Conservation (phyloP, 1,140 invertebrate genomes). For the Melanaphis sacchari region DNA sequence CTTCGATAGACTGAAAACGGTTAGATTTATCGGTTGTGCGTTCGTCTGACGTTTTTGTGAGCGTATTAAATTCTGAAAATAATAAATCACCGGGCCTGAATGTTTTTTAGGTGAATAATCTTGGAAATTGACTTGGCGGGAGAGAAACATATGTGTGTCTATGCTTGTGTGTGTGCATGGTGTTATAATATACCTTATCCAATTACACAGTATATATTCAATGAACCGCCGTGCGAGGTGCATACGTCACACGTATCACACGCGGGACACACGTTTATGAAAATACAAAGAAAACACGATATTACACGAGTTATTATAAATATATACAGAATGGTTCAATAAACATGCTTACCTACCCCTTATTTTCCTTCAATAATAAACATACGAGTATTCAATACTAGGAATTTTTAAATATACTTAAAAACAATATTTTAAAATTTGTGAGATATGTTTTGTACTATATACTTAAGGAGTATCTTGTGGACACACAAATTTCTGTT, state of each 20-base stretch:
- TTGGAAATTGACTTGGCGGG: constrained; percentile 42
- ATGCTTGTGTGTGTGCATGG: background rate
- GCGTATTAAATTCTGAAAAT: constrained; percentile 44
- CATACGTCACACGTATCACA: constrained; percentile 10
- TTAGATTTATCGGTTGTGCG: constrained; percentile 38
- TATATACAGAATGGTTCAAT: background rate
- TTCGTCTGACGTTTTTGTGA: constrained; percentile 49
- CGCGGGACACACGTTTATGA: constrained; percentile 18
- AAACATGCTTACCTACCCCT: too few relatives aligned
- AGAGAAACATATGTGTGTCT: constrained; percentile 23
- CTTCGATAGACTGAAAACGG: constrained; percentile 33
- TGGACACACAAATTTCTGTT: too few relatives aligned
- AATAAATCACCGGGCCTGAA: constrained; percentile 41
- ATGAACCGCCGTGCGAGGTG: background rate
- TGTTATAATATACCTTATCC: constrained; percentile 38
- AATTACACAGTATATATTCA: constrained; percentile 40
- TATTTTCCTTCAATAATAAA: too few relatives aligned
- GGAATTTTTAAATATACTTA: too few relatives aligned
- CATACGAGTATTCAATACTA: too few relatives aligned
- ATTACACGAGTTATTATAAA: background rate
- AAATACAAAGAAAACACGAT: constrained; percentile 31
- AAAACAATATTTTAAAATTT: too few relatives aligned
- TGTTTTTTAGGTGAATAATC: constrained; percentile 47
- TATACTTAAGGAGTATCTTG: too few relatives aligned
- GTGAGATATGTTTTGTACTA: too few relatives aligned